Evolutionary conservation across 2,113 vertebrate genomes (phyloP), one percentile per base, ranked within the genome.

Genomic region (Coturnix japonica): DNA sequence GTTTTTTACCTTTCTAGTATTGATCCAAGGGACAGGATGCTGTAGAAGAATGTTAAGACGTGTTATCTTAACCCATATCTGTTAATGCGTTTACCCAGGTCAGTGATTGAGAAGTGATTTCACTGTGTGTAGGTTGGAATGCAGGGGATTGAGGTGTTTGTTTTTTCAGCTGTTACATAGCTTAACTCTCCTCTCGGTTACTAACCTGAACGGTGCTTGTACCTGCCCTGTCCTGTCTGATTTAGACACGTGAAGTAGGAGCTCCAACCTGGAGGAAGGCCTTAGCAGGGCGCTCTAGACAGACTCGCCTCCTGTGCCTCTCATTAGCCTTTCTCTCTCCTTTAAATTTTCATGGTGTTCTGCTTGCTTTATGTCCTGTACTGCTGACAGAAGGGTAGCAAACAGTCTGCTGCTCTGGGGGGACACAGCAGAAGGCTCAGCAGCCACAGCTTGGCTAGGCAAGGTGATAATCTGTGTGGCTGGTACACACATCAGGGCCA

Each of bases 71-170:
- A 10, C 44, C 33, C 11, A 2, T 33, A 28, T 37, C 37, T 11
- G 37, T 30, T 63, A 37, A 46, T 18, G 26, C 1, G 0, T 23
- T 1, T 2, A 6, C 26, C 28, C 2, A 16, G 49, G 46, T 21
- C 35, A 49, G 14, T 0, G 3, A 22, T 39, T 9, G 7, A 28
- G 41, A 21, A 17, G 61, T 4, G 22, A 5, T 43, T 71, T 47
- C 39, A 3, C 25, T 3, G 8, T 13, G 2, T 0, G 18, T 1
- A 8, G 28, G 19, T 3, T 81, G 59, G 81, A 44, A 8, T 4
- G 39, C 7, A 6, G 33, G 15, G 15, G 2, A 1, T 13, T 39
- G 23, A 35, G 28, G 4, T 21, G 53, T n/a, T 15, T 43, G 43
- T n/a, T 21, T 43, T 41, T n/a, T 21, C 13, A 37, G 8, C 46